Evolutionary conservation across 2,113 vertebrate species (phyloP).

Genomic region (Montifringilla adamsi): DNA sequence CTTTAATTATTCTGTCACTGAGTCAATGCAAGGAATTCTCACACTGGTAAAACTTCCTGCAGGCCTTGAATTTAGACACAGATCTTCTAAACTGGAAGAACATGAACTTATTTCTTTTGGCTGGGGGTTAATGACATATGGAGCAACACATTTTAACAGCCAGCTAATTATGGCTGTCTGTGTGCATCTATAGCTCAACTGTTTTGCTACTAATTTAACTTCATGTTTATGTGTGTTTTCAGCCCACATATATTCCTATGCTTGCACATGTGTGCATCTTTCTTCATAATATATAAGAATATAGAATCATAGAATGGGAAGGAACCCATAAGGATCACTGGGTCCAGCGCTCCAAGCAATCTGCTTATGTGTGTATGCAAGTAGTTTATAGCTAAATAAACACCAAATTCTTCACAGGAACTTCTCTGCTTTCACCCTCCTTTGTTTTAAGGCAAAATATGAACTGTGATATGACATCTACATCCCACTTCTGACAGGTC

Average conservation of each 20-base stretch:
- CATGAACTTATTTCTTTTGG: neutral
- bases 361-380: neutral
- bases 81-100: neutral
- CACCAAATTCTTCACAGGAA: neutral
- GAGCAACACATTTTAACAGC: neutral
- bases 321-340: accelerated
- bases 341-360: neutral
- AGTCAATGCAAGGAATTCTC: neutral
- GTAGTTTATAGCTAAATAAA: neutral
- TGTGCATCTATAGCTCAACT: accelerated
- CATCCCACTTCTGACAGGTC: neutral
- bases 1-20: neutral
- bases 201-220: neutral
- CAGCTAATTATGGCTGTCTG: neutral
- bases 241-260: neutral
- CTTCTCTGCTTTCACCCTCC: neutral
- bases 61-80: accelerated
- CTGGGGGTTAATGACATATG: neutral
- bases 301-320: neutral
- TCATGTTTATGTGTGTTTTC: neutral
- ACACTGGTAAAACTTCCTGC: neutral
- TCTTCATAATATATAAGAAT: neutral
- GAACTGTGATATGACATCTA: neutral
- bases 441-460: neutral
- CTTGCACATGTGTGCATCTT: neutral